Base-by-base conservation (phyloP, 2,888 invertebrate species). In the Synanthedon formicaeformis region DNA sequence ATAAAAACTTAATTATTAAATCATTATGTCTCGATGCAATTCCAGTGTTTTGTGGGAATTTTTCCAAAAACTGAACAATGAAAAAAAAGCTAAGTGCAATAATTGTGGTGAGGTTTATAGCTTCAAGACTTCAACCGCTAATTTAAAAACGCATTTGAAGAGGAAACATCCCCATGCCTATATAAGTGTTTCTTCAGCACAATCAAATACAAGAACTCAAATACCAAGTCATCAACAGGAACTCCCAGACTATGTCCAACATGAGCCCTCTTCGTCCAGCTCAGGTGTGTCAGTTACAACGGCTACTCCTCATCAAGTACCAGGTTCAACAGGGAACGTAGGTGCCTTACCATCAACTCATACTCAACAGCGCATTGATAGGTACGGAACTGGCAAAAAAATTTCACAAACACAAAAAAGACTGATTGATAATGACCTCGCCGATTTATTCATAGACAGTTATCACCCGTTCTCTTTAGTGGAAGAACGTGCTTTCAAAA, bases 81-180 rank as follows among this genome's bases (percentile, higher is more conserved):
- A 18, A 3, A 18, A 58, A 53, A 57, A 56, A 51, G 56, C 56
- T 8, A 55, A 55, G 18, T 56, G 58, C 51, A 54, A 53, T 48
- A 52, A n/a, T 41, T 60, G 60, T 54, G 57, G 55, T 53, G 58
- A 58, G 53, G 16, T 57, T 50, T 58, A 57, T 52, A 60, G 60
- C 50, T 58, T 41, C 51, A 57, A 60, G 53, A 53, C 56, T 41
- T 55, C 56, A 52, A 58, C 53, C n/a, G 52, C 51, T 34, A 56
- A 56, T 58, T 55, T 14, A 52, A 54, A 51, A 54, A 54, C 16
- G 16, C 16, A 16, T 16, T 16, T 16, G 16, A 54, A 54, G 54
- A 51, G 51, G 48, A 54, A 52, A 55, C 52, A 52, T 40, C 51
- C 51, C 34, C 40, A 55, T 48, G 51, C 55, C 18, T 55, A 55